These are phyloP conservation scores for Sarotherodon lohbergeri DNA, from an alignment of 2,113 vertebrate species.

Conservation along the genomic window DNA sequence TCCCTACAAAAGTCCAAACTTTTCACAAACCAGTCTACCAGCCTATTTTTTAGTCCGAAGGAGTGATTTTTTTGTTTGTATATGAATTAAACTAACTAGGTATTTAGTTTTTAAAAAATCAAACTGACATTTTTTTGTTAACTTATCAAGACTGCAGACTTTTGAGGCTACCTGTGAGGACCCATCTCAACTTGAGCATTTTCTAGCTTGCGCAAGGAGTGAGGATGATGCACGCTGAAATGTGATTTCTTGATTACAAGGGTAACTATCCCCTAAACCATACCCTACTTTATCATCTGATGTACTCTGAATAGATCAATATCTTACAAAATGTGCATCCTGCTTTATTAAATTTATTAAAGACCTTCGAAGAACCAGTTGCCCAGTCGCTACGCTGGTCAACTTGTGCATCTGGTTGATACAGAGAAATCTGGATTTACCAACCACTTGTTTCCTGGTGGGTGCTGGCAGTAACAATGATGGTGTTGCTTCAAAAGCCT, in stretches of 20 bases:
- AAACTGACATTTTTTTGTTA: not conserved
- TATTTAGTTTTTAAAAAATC: not conserved
- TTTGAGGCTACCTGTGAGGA: not conserved
- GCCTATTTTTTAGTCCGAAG: not conserved
- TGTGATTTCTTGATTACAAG: not conserved
- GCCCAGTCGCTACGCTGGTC: no score
- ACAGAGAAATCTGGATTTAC: not conserved
- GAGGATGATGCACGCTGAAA: not conserved
- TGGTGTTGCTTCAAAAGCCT: not conserved
- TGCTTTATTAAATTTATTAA: not conserved
- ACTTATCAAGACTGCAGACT: not conserved
- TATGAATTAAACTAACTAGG: not conserved
- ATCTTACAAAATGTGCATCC: not conserved
- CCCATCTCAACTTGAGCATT: not conserved
- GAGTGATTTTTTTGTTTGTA: not conserved
- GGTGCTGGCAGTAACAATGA: not conserved
- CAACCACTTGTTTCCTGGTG: not conserved
- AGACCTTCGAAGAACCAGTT: no score
- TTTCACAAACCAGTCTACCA: not conserved
- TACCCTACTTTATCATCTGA: not conserved
- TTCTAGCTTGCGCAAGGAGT: not conserved
- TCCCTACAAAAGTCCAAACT: not conserved
- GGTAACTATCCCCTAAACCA: not conserved
- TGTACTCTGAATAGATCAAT: not conserved
- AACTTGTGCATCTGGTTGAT: not conserved